Percentiles rank a stretch among this genome's conserved stretches.
Conservation (phyloP, 2,888 invertebrate genomes). For the Andrena bicolor region DNA sequence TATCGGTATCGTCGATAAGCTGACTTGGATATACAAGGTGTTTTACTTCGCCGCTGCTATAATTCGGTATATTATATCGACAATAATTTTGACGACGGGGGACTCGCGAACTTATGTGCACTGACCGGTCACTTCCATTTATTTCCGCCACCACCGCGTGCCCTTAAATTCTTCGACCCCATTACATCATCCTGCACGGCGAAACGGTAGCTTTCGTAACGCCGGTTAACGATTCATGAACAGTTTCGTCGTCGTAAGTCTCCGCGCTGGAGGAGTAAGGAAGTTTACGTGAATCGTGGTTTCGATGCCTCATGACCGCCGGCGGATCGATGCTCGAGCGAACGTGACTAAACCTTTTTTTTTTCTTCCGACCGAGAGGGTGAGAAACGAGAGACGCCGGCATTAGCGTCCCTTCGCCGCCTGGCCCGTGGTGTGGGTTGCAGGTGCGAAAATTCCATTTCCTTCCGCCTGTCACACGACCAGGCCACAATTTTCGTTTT, state of each 20-base stretch:
- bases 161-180: background rate
- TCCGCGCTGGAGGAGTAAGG: conserved; percentile 1
- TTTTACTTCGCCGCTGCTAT: background rate
- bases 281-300: conserved; percentile 44
- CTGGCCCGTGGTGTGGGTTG: conserved; percentile 59
- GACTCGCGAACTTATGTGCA: no score
- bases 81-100: no score
- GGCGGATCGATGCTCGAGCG: conserved; percentile 79
- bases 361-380: conserved; percentile 47
- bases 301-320: conserved; percentile 62
- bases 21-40: background rate
- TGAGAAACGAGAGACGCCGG: conserved; percentile 69
- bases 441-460: conserved; percentile 81
- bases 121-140: no score
- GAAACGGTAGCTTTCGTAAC: background rate
- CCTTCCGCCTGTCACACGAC: conserved; percentile 72
- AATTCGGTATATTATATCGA: no score
- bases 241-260: background rate
- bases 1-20: background rate
- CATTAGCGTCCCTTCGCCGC: conserved; percentile 62
- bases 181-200: background rate
- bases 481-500: conserved; percentile 73
- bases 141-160: background rate
- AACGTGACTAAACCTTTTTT: conserved; percentile 81
- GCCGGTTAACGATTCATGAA: conserved; percentile 23